Evolutionary conservation across 2,888 invertebrate genomes (phyloP), one percentile per base, ranked within the genome.

Genomic region (Ethmia dodecea): DNA sequence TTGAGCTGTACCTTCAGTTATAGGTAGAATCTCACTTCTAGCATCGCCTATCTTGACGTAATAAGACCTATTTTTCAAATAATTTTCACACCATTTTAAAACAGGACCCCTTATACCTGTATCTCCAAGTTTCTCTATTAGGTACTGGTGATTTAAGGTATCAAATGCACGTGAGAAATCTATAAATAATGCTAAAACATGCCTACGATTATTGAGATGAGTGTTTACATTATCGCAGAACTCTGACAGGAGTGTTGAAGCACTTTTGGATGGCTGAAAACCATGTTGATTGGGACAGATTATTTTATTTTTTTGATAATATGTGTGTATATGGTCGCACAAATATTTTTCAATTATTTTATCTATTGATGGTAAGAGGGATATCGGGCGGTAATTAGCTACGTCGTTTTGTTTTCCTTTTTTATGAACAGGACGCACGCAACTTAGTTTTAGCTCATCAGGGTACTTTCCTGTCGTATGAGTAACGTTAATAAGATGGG

Each of bases 1-100:
- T 11, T 45, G 45, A 1, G 40, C 38, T n/a, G 42, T 45, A n/a
- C 45, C 38, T 18, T 42, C 31, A 4, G 33, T 39, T 9, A 29
- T 16, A 5, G 8, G n/a, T 2, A 37, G 9, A 4, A 3, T 9
- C 3, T 35, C 28, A 27, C 39, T 41, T 2, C 16, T 18, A 2
- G 13, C 12, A 13, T 41, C 22, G 12, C 29, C 25, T n/a, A 45
- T 22, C 12, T 37, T 43, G 3, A 45, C 40, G 4, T 12, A 15
- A 25, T 28, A 38, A 1, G 26, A 15, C 3, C 42, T 28, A 25
- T 43, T 37, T 15, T 35, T 5, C 4, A 43, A 9, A 18, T 45
- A 40, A 13, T 39, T 34, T 25, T 18, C 13, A 16, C 45, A 45
- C 42, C 42, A 43, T 13, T 31, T 24, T 1, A 40, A 13, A 24